These are phyloP conservation scores for Drosophila antonietae DNA, from an alignment of 2,888 invertebrate genomes.

Conservation along the genomic window DNA sequence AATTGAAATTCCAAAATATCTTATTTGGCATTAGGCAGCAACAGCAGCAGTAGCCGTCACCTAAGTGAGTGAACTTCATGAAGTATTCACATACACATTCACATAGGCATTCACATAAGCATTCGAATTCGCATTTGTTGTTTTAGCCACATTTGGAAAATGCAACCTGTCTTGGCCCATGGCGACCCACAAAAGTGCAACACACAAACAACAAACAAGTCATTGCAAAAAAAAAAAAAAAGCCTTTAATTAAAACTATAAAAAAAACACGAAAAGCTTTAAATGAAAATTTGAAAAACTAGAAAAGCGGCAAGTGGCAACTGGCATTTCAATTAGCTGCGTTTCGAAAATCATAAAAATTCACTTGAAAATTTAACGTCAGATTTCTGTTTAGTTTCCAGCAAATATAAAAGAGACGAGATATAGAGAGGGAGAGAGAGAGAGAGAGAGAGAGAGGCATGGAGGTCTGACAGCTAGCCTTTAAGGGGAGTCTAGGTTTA, in stretches of 20 bases:
- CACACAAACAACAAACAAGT: conserved; percentile 46
- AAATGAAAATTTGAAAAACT: conserved; percentile 29
- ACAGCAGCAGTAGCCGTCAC: background rate
- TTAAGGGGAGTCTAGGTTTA: conserved; percentile 29
- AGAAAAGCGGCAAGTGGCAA: conserved; percentile 40
- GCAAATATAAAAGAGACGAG: background rate
- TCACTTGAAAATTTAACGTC: conserved; percentile 56
- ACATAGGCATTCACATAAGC: conserved; percentile 6
- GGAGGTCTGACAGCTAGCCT: conserved; percentile 15
- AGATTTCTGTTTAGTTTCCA: conserved; percentile 59
- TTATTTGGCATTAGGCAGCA: conserved; percentile 66
- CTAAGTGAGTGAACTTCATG: conserved; percentile 47
- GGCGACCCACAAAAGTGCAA: conserved; percentile 69
- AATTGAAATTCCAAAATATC: conserved; percentile 70
- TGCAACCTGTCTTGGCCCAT: conserved; percentile 75
- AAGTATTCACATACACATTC: conserved; percentile 23
- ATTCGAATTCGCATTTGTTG: conserved; percentile 35
- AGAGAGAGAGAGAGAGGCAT: background rate
- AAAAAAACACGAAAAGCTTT: conserved; percentile 4
- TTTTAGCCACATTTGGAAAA: conserved; percentile 57
- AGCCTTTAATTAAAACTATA: conserved; percentile 67
- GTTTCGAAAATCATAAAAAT: conserved; percentile 47
- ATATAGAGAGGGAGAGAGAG: background rate
- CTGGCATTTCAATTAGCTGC: conserved; percentile 78
- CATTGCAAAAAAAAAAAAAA: conserved; percentile 47